A percentile compares a stretch with the other conserved stretches of the same genome.
These are phyloP conservation scores for Parelbella ahira DNA, from an alignment of 2,888 invertebrate genomes.

Conservation along the genomic window DNA sequence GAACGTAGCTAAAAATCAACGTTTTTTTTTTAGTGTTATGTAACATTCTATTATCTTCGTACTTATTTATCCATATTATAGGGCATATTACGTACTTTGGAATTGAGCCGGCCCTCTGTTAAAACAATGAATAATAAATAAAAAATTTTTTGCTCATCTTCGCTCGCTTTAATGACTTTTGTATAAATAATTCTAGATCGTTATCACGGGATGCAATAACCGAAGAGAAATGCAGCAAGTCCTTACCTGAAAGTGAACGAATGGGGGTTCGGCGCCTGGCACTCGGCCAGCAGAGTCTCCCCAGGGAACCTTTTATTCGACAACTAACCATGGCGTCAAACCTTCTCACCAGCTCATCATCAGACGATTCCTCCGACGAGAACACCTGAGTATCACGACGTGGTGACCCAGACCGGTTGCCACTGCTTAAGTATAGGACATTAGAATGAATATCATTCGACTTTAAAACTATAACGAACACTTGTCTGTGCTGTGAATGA, in stretches of 20 bases:
- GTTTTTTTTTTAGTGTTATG: too few relatives aligned
- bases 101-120: too few relatives aligned
- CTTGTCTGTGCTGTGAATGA: slow-evolving; percentile 23
- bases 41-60: too few relatives aligned
- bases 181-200: too few relatives aligned
- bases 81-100: too few relatives aligned
- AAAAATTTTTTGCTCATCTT: too few relatives aligned
- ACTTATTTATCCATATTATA: too few relatives aligned
- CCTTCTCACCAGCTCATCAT: slow-evolving; percentile 83
- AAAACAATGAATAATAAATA: too few relatives aligned
- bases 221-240: slow-evolving; percentile 84
- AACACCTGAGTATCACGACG: slow-evolving; percentile 76
- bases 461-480: too few relatives aligned
- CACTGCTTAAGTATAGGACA: slow-evolving; percentile 71
- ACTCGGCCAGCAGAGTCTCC: slow-evolving; percentile 79
- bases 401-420: slow-evolving; percentile 75
- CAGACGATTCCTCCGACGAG: slow-evolving; percentile 73
- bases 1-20: too few relatives aligned
- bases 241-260: slow-evolving; percentile 81
- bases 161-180: too few relatives aligned
- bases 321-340: slow-evolving; percentile 83
- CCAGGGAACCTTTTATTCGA: slow-evolving; percentile 80
- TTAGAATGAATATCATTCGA: slow-evolving; percentile 47
- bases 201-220: slow-evolving; percentile 85
- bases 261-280: slow-evolving; percentile 75